These are phyloP conservation scores for Capitella teleta DNA, from an alignment of 1,140 invertebrate genomes.

Conservation along the genomic window DNA sequence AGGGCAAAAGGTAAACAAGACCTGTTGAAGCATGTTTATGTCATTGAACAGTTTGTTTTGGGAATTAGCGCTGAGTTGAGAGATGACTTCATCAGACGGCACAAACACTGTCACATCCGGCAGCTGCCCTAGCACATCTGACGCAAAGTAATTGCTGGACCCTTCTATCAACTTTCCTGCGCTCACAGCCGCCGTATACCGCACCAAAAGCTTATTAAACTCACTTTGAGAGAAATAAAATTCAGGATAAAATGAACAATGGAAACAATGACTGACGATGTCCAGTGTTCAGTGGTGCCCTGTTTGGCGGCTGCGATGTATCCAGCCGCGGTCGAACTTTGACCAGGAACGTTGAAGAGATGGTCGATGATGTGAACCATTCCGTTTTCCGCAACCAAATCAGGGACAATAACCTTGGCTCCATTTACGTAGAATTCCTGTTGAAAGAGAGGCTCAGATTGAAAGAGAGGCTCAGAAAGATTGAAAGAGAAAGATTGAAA, in stretches of 20 bases:
- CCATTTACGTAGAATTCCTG: slow-evolving; percentile 14
- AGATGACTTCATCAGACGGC: neutral
- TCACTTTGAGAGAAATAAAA: no score
- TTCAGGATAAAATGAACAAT: neutral
- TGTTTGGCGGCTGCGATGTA: neutral
- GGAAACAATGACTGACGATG: neutral
- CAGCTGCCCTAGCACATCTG: neutral
- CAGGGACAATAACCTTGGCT: slow-evolving; percentile 20
- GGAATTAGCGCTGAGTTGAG: no score
- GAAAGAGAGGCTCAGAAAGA: no score
- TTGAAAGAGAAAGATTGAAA: no score
- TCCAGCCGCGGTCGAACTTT: neutral
- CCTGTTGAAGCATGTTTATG: no score
- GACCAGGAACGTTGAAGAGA: slow-evolving; percentile 36
- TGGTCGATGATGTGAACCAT: slow-evolving; percentile 39
- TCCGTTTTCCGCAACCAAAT: slow-evolving; percentile 35
- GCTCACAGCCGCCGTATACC: neutral
- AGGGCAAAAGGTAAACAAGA: no score
- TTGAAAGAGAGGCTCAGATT: no score
- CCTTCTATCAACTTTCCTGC: no score
- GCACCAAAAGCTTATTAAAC: neutral
- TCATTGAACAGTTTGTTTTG: no score
- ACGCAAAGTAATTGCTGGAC: no score
- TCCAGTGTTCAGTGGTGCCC: neutral
- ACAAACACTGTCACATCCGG: neutral